phyloP scores from a whole-genome alignment of 2,113 vertebrate species.

The Ochotona curzoniae region DNA sequence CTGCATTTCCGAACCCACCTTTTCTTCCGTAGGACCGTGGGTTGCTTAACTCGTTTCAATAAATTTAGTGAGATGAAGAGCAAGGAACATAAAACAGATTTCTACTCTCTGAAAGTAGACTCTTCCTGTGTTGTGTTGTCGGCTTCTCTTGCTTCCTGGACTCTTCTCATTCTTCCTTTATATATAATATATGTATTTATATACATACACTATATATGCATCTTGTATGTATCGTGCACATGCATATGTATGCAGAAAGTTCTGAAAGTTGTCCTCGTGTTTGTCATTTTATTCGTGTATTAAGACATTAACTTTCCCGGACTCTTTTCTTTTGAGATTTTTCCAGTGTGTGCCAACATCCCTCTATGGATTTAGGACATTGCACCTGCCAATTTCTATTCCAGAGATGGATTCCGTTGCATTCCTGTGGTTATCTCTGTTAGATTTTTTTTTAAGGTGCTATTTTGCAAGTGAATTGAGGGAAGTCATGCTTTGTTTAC shows the following conservation, averaged over 20 bases:
- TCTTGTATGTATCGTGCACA: constrained; percentile 61
- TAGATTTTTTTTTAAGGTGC: neutral
- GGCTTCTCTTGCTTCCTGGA: constrained; percentile 66
- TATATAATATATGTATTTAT: constrained; percentile 80
- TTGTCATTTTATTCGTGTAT: constrained; percentile 71
- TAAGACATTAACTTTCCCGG: constrained; percentile 69
- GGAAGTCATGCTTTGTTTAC: neutral
- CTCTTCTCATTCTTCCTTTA: constrained; percentile 46
- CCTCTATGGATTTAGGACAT: constrained; percentile 76
- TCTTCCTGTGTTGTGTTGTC: constrained; percentile 52
- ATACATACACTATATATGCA: constrained; percentile 79
- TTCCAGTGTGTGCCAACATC: constrained; percentile 77
- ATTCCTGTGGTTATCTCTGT: neutral
- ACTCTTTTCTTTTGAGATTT: constrained; percentile 71
- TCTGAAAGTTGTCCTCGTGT: constrained; percentile 56
- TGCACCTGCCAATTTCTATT: constrained; percentile 68
- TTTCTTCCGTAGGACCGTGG: neutral
- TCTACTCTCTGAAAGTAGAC: neutral
- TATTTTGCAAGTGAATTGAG: neutral
- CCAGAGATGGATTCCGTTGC: constrained; percentile 53
- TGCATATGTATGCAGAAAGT: neutral
- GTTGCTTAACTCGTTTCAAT: neutral
- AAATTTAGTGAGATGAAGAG: constrained; percentile 13
- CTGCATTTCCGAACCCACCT: neutral
- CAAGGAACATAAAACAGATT: neutral